Percentiles rank a stretch among this genome's conserved stretches.
phyloP scores from a whole-genome alignment of 2,113 vertebrate species.

The Lepisosteus osseus region DNA sequence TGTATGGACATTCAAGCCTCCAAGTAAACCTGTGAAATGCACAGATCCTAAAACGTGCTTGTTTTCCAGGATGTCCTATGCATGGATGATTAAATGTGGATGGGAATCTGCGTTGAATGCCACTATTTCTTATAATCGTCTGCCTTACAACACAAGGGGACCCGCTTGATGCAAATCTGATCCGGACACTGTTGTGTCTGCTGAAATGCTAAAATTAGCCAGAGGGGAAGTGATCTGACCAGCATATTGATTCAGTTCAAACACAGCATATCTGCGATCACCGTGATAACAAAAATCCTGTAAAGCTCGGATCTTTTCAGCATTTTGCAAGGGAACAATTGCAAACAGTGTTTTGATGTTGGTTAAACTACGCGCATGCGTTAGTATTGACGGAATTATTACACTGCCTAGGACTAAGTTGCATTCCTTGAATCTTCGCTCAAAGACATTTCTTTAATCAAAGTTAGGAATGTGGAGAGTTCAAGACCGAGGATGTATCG shows the following conservation, averaged over 20 bases:
- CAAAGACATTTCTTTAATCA: slow-evolving; percentile 48
- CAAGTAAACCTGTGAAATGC: slow-evolving; percentile 24
- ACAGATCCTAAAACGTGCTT: slow-evolving; percentile 33
- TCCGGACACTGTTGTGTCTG: slow-evolving; percentile 31
- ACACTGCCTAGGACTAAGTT: slow-evolving; percentile 65
- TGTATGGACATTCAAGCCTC: slow-evolving; percentile 13
- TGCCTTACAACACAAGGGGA: slow-evolving; percentile 25
- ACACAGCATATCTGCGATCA: slow-evolving; percentile 29
- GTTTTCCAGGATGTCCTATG: slow-evolving; percentile 30
- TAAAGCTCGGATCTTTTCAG: slow-evolving; percentile 38
- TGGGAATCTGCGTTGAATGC: slow-evolving; percentile 23
- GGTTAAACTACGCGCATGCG: slow-evolving; percentile 65
- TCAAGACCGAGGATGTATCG: slow-evolving; percentile 54
- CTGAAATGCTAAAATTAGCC: slow-evolving; percentile 32
- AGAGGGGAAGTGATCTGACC: slow-evolving; percentile 34
- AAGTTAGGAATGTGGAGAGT: slow-evolving; percentile 70
- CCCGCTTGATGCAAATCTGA: slow-evolving; percentile 13
- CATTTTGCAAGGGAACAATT: slow-evolving; percentile 39
- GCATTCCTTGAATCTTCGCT: slow-evolving; percentile 60
- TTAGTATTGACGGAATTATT: slow-evolving; percentile 56
- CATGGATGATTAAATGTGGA: slow-evolving; percentile 33
- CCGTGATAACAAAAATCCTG: slow-evolving; percentile 26
- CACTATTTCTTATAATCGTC: slow-evolving; percentile 19
- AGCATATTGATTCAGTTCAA: slow-evolving; percentile 38
- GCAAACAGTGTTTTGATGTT: slow-evolving; percentile 60